A percentile compares a stretch with the other conserved stretches of the same genome.
Conservation (phyloP, 2,888 invertebrate genomes). For the Mythimna albipuncta region DNA sequence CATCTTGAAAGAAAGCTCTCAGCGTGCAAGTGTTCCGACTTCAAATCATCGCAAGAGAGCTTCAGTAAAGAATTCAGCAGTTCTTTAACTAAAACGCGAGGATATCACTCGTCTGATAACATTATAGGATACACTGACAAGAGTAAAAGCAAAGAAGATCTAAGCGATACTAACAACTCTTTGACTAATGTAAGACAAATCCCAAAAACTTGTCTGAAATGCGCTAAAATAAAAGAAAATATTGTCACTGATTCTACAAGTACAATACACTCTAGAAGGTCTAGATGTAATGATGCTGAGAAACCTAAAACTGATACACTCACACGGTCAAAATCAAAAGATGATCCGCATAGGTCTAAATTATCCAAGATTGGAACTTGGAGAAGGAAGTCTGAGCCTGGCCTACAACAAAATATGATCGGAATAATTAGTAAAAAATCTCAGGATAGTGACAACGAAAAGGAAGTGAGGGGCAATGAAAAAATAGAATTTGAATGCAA, state of each 20-base stretch:
- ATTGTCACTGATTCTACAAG: conserved; percentile 81
- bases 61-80: conserved; percentile 82
- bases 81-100: conserved; percentile 83
- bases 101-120: conserved; percentile 87
- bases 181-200: conserved; percentile 80
- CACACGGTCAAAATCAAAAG: conserved; percentile 86
- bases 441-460: conserved; percentile 83
- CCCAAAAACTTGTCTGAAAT: conserved; percentile 87
- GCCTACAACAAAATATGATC: conserved; percentile 86
- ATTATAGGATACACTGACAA: conserved; percentile 83
- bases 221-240: conserved; percentile 88
- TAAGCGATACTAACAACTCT: conserved; percentile 80
- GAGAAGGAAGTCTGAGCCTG: conserved; percentile 94
- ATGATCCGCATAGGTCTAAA: conserved; percentile 87
- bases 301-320: conserved; percentile 84
- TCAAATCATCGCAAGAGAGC: conserved; percentile 88
- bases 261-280: conserved; percentile 78
- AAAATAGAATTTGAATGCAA: conserved; percentile 88
- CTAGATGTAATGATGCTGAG: conserved; percentile 81
- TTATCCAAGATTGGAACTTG: conserved; percentile 91
- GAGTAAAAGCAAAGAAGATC: conserved; percentile 81
- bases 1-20: conserved; percentile 81
- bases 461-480: conserved; percentile 80
- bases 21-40: conserved; percentile 85
- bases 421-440: conserved; percentile 79